Base-by-base conservation (phyloP, 2,888 invertebrate genomes). In the Rhorus exstirpatorius region DNA sequence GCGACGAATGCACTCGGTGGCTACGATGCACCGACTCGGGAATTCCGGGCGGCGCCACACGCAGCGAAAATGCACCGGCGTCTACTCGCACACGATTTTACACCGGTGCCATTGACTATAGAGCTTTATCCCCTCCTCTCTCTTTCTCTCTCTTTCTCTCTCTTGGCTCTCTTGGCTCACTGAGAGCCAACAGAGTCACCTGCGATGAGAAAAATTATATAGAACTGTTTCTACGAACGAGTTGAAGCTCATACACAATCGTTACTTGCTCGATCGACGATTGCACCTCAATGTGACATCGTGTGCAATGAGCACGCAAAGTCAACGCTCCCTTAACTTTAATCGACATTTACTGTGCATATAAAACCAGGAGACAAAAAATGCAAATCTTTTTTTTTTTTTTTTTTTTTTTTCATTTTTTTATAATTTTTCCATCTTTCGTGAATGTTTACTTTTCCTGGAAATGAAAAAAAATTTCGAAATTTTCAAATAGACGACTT, bases 1-100 rank as follows among this genome's bases (percentile, higher is more conserved):
- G 41, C 71, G 80, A 65, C 55, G 65, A 21, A 85, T 93, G 93
- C 94, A 93, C 94, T 93, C 90, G 93, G 93, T 93, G 93, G 91
- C 55, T 74, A 51, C 92, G 90, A 84, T 93, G 93, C 94, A 93
- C 94, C 93, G 90, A 93, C 94, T 93, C 93, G 92, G 92, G 93
- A 92, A 93, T 94, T 94, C 94, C 94, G 77, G 51, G 80, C 83
- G 94, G 94, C 94, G 94, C 94, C 94, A 94, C 94, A 93, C 92
- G 92, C 93, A 93, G 83, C 81, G 78, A 81, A 81, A 84, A 78
- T 93, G 93, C 92, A 75, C 75, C 79, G 79, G 79, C 65, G 79
- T 82, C 82, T 81, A 68, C 76, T 60, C 58, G 24, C 21, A 94
- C 94, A 94, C 94, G 94, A 93, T 94, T 94, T 76, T 71, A 51